A percentile compares a stretch with the other conserved stretches of the same genome.
Conservation (phyloP, 1,140 invertebrate genomes). For the Polypedilum vanderplanki region DNA sequence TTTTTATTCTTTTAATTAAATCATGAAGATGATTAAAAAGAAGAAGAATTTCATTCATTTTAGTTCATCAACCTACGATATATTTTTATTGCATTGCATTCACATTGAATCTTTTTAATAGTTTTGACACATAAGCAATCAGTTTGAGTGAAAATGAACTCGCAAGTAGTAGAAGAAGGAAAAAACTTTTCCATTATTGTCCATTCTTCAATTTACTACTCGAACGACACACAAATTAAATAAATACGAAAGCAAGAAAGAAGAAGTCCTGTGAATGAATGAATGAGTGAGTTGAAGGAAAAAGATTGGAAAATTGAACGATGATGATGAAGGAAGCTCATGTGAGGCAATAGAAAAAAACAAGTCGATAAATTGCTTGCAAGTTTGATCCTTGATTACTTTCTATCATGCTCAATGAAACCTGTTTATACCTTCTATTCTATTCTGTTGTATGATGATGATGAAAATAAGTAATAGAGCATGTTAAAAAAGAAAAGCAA, state of each 20-base stretch:
- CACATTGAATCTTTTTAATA: too few relatives aligned
- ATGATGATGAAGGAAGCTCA: neutral
- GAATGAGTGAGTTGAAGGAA: neutral
- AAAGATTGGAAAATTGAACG: neutral
- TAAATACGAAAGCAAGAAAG: neutral
- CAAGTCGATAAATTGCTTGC: slow-evolving; percentile 15
- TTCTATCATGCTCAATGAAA: neutral
- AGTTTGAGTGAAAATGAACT: too few relatives aligned
- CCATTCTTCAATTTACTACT: neutral
- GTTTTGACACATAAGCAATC: too few relatives aligned
- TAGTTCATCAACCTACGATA: too few relatives aligned
- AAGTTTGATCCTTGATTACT: slow-evolving; percentile 12
- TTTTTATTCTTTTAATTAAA: too few relatives aligned
- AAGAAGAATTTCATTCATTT: too few relatives aligned
- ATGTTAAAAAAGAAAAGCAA: too few relatives aligned
- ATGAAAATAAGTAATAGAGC: too few relatives aligned
- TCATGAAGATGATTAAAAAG: too few relatives aligned
- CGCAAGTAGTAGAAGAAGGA: neutral
- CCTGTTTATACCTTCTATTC: neutral
- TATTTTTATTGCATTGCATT: too few relatives aligned
- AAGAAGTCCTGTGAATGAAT: too few relatives aligned
- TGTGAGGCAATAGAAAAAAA: neutral
- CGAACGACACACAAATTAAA: neutral
- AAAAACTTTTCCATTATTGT: neutral
- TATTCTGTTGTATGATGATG: too few relatives aligned